phyloP scores from a whole-genome alignment of 2,888 invertebrate genomes.

The Laothoe populi region DNA sequence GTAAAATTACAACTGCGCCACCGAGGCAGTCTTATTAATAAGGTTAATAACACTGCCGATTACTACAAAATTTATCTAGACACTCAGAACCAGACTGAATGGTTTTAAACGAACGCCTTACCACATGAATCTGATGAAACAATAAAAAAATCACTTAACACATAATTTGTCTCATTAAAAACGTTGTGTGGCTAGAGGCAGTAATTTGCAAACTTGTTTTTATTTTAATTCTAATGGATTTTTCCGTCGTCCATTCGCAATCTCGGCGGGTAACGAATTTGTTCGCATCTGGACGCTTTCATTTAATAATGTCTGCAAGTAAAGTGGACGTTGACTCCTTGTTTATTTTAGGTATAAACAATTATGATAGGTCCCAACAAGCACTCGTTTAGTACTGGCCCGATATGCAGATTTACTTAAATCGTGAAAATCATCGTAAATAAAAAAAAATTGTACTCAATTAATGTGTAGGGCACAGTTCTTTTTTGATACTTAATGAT shows the following conservation, averaged over 20 bases:
- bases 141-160: background rate
- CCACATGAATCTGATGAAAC: background rate
- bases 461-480: too few relatives aligned
- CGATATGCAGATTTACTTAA: background rate
- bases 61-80: too few relatives aligned
- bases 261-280: slow-evolving; percentile 23
- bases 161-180: background rate
- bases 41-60: too few relatives aligned
- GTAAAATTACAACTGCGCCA: too few relatives aligned
- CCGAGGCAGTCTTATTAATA: too few relatives aligned
- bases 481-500: too few relatives aligned
- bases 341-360: background rate
- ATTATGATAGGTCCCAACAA: background rate
- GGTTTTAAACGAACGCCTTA: background rate
- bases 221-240: slow-evolving; percentile 23
- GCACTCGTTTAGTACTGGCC: too few relatives aligned
- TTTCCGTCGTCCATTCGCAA: slow-evolving; percentile 18
- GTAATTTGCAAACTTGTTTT: slow-evolving; percentile 12
- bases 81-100: background rate
- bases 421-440: background rate
- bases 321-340: background rate
- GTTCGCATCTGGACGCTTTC: background rate
- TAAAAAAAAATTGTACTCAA: too few relatives aligned
- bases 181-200: background rate
- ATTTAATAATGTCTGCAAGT: slow-evolving; percentile 5